Evolutionary conservation across 2,888 invertebrate genomes (phyloP).

Genomic region (Apoderus coryli): DNA sequence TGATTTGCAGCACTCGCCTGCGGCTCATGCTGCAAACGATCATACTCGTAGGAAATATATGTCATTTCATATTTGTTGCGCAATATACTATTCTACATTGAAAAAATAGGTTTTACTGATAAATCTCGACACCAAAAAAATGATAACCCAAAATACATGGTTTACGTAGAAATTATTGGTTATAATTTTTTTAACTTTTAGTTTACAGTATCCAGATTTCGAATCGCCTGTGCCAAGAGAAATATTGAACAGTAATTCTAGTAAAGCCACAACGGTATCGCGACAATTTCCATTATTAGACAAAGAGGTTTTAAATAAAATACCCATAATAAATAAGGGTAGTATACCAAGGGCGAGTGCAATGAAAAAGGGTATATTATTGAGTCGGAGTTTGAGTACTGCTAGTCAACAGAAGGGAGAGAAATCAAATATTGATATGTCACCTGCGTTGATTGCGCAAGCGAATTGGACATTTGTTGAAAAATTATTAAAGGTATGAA

Average conservation of each 20-base stretch:
- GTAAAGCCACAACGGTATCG: too few species aligned
- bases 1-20: too few species aligned
- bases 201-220: constrained; percentile 46
- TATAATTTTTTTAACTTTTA: too few species aligned
- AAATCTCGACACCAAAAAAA: too few species aligned
- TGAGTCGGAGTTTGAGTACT: constrained; percentile 18
- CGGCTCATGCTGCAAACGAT: too few species aligned
- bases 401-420: constrained; percentile 22
- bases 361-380: constrained; percentile 24
- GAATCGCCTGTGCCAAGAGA: constrained; percentile 71
- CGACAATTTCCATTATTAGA: constrained; percentile 78
- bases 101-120: too few species aligned
- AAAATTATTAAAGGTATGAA: constrained; percentile 75
- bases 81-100: too few species aligned
- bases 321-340: constrained; percentile 40
- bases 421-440: too few species aligned
- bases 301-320: constrained; percentile 56
- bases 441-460: constrained; percentile 84
- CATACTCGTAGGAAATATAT: too few species aligned
- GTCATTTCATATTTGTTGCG: too few species aligned
- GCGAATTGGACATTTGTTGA: constrained; percentile 98
- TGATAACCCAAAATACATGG: too few species aligned
- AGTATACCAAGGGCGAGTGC: constrained; percentile 32
- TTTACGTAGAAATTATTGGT: too few species aligned
- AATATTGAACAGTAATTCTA: constrained; percentile 51